Base-by-base conservation (phyloP, 1,140 invertebrate genomes). In the Andricus grossulariae region DNA sequence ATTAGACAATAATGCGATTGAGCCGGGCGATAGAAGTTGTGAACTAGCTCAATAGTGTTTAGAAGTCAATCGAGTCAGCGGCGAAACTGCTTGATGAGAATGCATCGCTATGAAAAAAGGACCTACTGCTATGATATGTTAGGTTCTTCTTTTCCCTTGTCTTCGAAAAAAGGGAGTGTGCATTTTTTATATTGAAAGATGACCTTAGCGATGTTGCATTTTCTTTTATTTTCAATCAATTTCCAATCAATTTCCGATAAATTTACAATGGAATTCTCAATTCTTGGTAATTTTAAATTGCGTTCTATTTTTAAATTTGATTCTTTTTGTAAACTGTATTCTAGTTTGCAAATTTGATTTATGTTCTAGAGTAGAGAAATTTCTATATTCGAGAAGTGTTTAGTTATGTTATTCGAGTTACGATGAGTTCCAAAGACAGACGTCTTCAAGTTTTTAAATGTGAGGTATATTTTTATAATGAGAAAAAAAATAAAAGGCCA, bases 241-340 rank as follows among this genome's bases (percentile, higher is more conserved):
- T 60, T 32, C 32, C 6, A 32, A 32, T 32, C 32, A 32, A 39
- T 66, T 66, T 25, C n/a, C 57, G 25, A 66, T 66, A 6, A 45
- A 66, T 66, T 39, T 66, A 39, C 60, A 66, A 66, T 39, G 49
- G 21, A 73, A 19, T 52, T 25, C 7, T 45, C 55, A 32, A 15
- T 73, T 73, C 32, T 12, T 52, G 72, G 66, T 72, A 13, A 52
- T 18, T 74, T 39, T 71, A 77, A 73, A 72, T 39, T 71, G 18
- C 45, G 32, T 21, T 54, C n/a, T 57, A 39, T 66, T 25, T 13
- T n/a, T n/a, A 21, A 57, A 57, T 25, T 66, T 10, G 39, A 66
- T 66, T 66, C 12, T 39, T 16, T 66, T 66, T 66, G 16, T 32
- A 66, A 66, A 16, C n/a, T 39, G 25, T 39, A 39, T 39, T 54